phyloP scores from a whole-genome alignment of 2,888 invertebrate species.

The Sthenelais limicola region DNA sequence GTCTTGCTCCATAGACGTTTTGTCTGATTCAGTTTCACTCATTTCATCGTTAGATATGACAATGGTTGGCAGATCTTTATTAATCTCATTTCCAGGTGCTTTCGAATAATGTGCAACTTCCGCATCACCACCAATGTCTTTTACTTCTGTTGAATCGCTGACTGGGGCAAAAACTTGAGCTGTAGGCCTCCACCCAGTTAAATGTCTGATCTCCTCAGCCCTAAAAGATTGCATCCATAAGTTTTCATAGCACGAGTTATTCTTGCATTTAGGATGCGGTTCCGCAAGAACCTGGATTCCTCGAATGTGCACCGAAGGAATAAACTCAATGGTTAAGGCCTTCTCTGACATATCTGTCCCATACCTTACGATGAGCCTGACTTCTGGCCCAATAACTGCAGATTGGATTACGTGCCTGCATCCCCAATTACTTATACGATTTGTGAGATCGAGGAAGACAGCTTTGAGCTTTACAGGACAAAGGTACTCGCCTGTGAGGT shows the following conservation, averaged over 20 bases:
- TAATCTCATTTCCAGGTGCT: neutral
- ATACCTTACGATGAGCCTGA: constrained; percentile 36
- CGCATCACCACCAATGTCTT: neutral
- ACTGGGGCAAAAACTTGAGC: neutral
- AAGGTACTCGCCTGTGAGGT: constrained; percentile 38
- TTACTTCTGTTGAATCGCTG: neutral
- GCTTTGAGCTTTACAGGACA: constrained; percentile 31
- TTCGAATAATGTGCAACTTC: neutral
- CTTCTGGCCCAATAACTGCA: constrained; percentile 26
- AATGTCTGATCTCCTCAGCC: constrained; percentile 6
- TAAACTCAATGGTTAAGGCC: constrained; percentile 37
- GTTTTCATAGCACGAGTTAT: constrained; percentile 10
- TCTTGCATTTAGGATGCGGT: constrained; percentile 7
- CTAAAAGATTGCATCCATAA: constrained; percentile 43
- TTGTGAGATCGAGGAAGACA: constrained; percentile 30
- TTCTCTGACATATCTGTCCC: constrained; percentile 11
- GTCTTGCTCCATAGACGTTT: neutral
- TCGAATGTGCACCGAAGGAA: constrained; percentile 17
- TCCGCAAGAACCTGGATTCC: constrained; percentile 28
- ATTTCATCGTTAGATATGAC: neutral
- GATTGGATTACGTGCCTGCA: constrained; percentile 9
- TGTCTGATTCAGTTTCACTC: neutral
- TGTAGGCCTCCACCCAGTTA: neutral
- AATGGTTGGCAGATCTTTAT: neutral
- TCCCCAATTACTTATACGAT: constrained; percentile 35